Percentiles rank a stretch among this genome's conserved stretches.
Conservation (phyloP, 2,113 vertebrate genomes). For the Bolborhynchus lineola region DNA sequence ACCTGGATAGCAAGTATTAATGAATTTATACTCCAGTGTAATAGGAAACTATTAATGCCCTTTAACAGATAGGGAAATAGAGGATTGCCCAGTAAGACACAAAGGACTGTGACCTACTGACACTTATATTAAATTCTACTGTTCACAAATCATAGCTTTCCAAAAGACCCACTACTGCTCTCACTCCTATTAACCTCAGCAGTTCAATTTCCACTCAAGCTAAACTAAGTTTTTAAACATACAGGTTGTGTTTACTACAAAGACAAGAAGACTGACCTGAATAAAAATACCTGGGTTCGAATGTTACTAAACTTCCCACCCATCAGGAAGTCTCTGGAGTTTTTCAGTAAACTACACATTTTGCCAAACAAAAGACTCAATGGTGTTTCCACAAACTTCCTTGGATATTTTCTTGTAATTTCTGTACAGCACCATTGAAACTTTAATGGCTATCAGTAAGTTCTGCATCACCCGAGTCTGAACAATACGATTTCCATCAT, state of each 20-base stretch:
- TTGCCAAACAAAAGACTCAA: slow-evolving; percentile 67
- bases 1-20: background rate
- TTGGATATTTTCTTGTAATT: slow-evolving; percentile 72
- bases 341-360: slow-evolving; percentile 81
- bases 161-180: background rate
- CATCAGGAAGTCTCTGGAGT: slow-evolving; percentile 80
- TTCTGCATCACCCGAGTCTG: slow-evolving; percentile 89
- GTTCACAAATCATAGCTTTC: rapidly evolving
- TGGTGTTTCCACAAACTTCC: slow-evolving; percentile 49
- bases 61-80: background rate
- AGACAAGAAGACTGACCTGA: background rate
- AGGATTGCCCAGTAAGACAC: background rate
- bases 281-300: background rate
- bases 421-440: slow-evolving; percentile 87
- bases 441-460: slow-evolving; percentile 83
- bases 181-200: background rate
- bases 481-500: slow-evolving; percentile 82
- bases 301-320: slow-evolving; percentile 79
- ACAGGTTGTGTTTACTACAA: background rate
- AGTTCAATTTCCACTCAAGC: background rate
- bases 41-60: background rate
- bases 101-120: background rate
- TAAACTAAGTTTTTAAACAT: background rate
- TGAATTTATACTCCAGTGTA: background rate
- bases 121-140: background rate